Conservation (phyloP, 2,113 vertebrate species). For the Neofelis nebulosa region DNA sequence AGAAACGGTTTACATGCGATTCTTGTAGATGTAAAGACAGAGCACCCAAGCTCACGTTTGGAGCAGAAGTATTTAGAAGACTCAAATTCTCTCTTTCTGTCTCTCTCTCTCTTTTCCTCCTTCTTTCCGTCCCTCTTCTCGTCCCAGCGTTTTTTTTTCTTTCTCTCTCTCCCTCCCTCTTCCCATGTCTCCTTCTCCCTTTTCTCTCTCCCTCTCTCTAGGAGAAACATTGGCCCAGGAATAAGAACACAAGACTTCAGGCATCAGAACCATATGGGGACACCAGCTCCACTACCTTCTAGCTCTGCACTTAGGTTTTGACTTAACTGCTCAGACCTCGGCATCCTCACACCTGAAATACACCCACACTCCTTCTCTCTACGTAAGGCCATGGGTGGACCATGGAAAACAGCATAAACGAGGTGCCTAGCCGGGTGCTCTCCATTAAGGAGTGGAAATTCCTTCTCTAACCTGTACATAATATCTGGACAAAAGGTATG, state of each 20-base stretch:
- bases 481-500: neutral
- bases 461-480: neutral
- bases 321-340: neutral
- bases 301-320: neutral
- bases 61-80: neutral
- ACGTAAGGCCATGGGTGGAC: too few species aligned
- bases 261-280: neutral
- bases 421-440: neutral
- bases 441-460: neutral
- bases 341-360: neutral
- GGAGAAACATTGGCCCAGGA: neutral
- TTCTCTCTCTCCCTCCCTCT: neutral
- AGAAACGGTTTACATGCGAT: neutral
- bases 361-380: neutral
- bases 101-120: neutral
- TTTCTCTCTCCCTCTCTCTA: neutral
- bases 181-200: neutral
- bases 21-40: neutral
- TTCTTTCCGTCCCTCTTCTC: rapidly evolving
- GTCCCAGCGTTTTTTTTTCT: neutral
- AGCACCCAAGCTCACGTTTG: neutral
- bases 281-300: neutral
- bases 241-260: neutral
- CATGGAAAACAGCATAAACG: neutral
- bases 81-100: neutral